Evolutionary conservation across 2,888 invertebrate species (phyloP).

Genomic region (Linnaemya tessellans): DNA sequence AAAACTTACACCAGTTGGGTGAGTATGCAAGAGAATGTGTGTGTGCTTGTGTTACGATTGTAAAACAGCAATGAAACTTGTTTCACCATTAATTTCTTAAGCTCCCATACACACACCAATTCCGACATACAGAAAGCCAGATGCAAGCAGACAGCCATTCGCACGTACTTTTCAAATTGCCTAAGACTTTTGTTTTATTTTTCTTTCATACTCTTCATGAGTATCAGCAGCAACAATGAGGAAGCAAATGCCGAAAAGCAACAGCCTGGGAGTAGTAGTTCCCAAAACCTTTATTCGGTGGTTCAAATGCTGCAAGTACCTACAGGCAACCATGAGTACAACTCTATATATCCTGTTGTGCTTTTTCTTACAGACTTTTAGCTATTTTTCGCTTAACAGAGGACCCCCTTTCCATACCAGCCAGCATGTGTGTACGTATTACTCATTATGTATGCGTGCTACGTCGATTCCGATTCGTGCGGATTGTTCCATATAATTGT

Average conservation of each 20-base stretch:
- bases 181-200: slow-evolving; percentile 38
- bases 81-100: slow-evolving; percentile 61
- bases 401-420: slow-evolving; percentile 31
- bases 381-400: not conserved
- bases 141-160: slow-evolving; percentile 45
- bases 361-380: slow-evolving; percentile 2
- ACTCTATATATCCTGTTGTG: slow-evolving; percentile 32
- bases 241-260: slow-evolving; percentile 72
- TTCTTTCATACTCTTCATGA: not conserved
- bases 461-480: slow-evolving; percentile 82
- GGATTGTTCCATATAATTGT: slow-evolving; percentile 71
- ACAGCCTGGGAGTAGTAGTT: slow-evolving; percentile 61
- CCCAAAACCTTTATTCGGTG: slow-evolving; percentile 10
- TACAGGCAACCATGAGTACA: not conserved
- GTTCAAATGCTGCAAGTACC: not conserved
- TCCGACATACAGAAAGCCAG: slow-evolving; percentile 63
- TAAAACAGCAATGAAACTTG: slow-evolving; percentile 68
- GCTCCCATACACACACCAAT: slow-evolving; percentile 71
- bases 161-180: slow-evolving; percentile 60
- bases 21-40: not conserved
- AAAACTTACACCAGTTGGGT: not conserved
- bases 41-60: not conserved
- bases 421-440: slow-evolving; percentile 16
- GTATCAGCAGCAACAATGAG: slow-evolving; percentile 66
- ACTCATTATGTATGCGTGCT: slow-evolving; percentile 82